Base-by-base conservation (phyloP, 2,888 invertebrate species). In the Drosophila kambysellisi region DNA sequence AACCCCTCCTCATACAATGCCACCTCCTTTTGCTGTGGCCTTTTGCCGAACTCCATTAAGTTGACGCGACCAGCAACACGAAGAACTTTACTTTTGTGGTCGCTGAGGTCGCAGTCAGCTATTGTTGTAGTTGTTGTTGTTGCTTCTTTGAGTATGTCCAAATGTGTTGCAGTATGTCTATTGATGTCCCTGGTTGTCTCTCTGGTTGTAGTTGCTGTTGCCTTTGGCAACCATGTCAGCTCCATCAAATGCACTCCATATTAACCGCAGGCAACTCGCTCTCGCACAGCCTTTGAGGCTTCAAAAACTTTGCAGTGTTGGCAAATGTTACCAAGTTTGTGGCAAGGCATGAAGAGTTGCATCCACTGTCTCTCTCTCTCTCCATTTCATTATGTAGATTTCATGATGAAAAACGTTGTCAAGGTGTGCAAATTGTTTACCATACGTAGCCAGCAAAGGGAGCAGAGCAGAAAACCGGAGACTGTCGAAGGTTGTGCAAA, bases 11-110 rank as follows among this genome's bases (percentile, higher is more conserved):
- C 20, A 20, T 11, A 3, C 43, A 25, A 20, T n/a, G 5, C 12
- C 54, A 20, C 9, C 46, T 53, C 30, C 11, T 48, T 48, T 69
- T 66, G 25, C 67, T 71, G 68, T 78, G 78, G 72, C 75, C 74
- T 81, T 71, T 79, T 72, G 76, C 79, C 81, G 84, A 86, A 88
- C 84, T 89, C 89, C 89, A 88, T 88, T 88, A 88, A 86, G 84
- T 88, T 82, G 77, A 89, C 86, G 88, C 89, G 89, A 88, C 82
- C 82, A 80, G 70, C 78, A 74, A 72, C 82, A 74, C 79, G 71
- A 79, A 77, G 84, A 89, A 89, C 86, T 89, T 89, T 87, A 85
- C 74, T 84, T 89, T 79, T 83, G 89, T 76, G 87, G 86, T 77
- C 79, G 79, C 66, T 65, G 74, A 63, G 70, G 79, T 79, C 57